Percentiles rank a stretch among this genome's conserved stretches.
Evolutionary conservation across 2,888 invertebrate species (phyloP).

Genomic region (Tenthredo notha): DNA sequence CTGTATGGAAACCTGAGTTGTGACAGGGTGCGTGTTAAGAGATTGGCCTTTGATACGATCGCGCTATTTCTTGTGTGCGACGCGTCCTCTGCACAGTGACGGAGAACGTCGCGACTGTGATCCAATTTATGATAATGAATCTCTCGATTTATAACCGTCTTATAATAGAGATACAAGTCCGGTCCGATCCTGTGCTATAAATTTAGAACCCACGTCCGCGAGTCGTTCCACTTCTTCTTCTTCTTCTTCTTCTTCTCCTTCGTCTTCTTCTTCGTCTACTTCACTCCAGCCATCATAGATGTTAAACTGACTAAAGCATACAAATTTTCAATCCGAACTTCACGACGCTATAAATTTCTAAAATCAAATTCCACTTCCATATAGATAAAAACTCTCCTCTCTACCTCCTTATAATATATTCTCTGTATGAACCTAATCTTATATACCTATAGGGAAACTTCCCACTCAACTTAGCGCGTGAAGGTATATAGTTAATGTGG

Average conservation of each 20-base stretch:
- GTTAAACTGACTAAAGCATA: background rate
- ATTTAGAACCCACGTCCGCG: conserved; percentile 38
- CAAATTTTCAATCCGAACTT: background rate
- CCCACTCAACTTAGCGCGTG: conserved; percentile 32
- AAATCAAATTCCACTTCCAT: conserved; percentile 3
- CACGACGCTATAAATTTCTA: background rate
- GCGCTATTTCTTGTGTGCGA: conserved; percentile 26
- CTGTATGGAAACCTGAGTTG: conserved; percentile 22
- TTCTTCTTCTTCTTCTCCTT: background rate
- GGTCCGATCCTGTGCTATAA: conserved; percentile 16
- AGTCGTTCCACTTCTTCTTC: background rate
- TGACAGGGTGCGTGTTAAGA: conserved; percentile 49
- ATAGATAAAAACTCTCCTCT: background rate
- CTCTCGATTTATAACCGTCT: conserved; percentile 70
- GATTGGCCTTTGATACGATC: conserved; percentile 50
- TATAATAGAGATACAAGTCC: conserved; percentile 70
- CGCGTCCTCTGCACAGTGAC: conserved; percentile 12
- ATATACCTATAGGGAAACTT: conserved; percentile 35
- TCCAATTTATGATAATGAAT: conserved; percentile 75
- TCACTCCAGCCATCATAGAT: background rate
- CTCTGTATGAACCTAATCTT: background rate
- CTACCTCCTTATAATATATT: background rate
- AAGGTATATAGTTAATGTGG: conserved; percentile 31
- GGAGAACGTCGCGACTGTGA: conserved; percentile 55
- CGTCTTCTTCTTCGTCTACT: background rate